phyloP scores from a whole-genome alignment of 2,113 vertebrate species.

The Corythornis cristatus region DNA sequence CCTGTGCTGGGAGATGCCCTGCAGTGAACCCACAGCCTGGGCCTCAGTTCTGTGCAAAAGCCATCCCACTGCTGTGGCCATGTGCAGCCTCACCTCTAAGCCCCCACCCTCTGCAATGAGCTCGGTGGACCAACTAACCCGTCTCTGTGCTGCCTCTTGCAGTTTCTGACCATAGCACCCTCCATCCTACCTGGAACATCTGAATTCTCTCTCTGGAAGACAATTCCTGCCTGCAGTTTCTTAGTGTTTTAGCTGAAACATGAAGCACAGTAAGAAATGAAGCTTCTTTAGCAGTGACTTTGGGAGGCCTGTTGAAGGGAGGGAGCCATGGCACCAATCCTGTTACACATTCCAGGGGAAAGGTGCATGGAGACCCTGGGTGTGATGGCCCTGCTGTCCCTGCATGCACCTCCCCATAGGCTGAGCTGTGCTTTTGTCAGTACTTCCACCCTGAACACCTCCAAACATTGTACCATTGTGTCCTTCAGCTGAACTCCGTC shows the following conservation, averaged over 20 bases:
- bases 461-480: background rate
- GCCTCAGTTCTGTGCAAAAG: background rate
- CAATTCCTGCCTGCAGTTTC: background rate
- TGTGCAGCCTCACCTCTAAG: background rate
- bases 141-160: background rate
- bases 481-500: conserved; percentile 1
- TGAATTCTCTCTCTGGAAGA: background rate
- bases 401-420: background rate
- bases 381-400: background rate
- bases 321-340: background rate
- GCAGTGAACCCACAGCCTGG: background rate
- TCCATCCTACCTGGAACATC: background rate
- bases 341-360: background rate
- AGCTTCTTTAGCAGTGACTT: background rate
- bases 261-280: background rate
- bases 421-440: background rate
- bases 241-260: background rate
- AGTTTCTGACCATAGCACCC: background rate
- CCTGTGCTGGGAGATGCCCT: background rate
- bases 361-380: background rate
- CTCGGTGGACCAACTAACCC: background rate
- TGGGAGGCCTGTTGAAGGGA: background rate
- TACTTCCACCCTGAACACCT: background rate
- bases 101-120: background rate
- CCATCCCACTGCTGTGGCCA: background rate